Evolutionary conservation across 2,113 vertebrate genomes (phyloP).

Genomic region (Lophotis ruficrista): DNA sequence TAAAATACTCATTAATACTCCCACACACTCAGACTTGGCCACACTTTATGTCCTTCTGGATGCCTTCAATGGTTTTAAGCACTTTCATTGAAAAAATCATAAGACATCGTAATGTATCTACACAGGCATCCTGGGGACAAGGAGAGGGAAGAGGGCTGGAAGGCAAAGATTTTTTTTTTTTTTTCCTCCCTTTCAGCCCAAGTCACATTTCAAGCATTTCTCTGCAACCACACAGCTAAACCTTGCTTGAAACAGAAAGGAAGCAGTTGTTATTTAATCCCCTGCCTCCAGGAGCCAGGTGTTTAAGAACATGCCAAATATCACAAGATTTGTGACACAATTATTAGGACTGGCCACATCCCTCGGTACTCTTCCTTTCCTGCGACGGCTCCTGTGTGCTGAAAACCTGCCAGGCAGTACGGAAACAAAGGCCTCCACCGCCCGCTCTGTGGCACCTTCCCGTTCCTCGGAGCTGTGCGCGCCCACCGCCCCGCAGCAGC

Average conservation of each 20-base stretch:
- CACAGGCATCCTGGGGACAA: neutral
- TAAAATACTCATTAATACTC: conserved; percentile 27
- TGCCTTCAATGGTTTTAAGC: neutral
- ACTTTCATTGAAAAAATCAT: neutral
- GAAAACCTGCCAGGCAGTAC: neutral
- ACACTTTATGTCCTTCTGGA: neutral
- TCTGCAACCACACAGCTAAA: conserved; percentile 32
- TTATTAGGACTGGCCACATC: neutral
- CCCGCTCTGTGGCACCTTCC: fast-evolving
- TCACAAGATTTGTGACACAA: conserved; percentile 30
- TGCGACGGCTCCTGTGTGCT: neutral
- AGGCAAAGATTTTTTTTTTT: neutral
- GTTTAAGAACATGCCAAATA: conserved; percentile 41
- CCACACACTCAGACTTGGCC: neutral
- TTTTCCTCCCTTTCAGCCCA: neutral
- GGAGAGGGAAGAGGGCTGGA: neutral
- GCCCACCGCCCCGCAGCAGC: neutral
- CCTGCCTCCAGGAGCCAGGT: neutral
- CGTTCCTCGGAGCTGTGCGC: fast-evolving
- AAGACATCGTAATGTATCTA: neutral
- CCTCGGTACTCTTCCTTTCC: neutral
- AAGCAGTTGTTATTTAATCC: conserved; percentile 46
- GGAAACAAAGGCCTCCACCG: neutral
- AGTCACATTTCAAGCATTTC: conserved; percentile 47
- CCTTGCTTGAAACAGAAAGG: conserved; percentile 47